Conservation (phyloP, 1,140 invertebrate genomes). For the Zaprionus camerounensis region DNA sequence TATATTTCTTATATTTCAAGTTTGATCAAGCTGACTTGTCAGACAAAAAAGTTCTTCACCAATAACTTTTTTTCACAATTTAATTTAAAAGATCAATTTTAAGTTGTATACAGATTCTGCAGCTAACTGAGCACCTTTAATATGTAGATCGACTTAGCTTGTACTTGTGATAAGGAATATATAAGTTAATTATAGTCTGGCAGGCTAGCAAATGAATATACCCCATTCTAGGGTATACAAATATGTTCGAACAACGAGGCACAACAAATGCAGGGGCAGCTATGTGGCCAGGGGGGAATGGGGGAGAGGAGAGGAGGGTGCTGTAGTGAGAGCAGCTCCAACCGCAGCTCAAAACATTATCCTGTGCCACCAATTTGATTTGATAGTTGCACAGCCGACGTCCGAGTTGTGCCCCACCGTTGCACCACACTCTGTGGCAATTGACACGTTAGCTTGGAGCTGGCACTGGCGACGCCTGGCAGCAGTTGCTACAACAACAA, state of each 20-base stretch:
- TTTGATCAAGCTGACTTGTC: not conserved
- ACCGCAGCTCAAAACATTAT: constrained; percentile 81
- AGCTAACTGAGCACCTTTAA: too few species aligned
- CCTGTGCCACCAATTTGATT: constrained; percentile 81
- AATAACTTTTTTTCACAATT: too few species aligned
- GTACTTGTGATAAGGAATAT: not conserved
- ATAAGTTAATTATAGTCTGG: not conserved
- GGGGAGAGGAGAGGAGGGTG: not conserved
- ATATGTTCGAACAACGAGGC: constrained; percentile 13
- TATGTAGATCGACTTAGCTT: too few species aligned
- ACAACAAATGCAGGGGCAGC: not conserved
- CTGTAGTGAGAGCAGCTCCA: constrained; percentile 43
- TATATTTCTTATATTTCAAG: not conserved
- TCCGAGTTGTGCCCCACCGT: constrained; percentile 28
- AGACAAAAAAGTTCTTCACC: not conserved
- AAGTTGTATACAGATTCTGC: too few species aligned
- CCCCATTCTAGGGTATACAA: not conserved
- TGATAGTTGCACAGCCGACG: constrained; percentile 71
- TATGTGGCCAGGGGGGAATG: not conserved
- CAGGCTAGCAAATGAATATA: not conserved
- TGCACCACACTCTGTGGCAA: constrained; percentile 48
- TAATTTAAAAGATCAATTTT: too few species aligned
- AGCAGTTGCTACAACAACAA: constrained; percentile 74
- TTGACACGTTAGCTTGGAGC: constrained; percentile 77
- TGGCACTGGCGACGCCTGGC: constrained; percentile 36